phyloP scores from a whole-genome alignment of 2,797 vertebrate genomes.

The Muscicapa comitata region DNA sequence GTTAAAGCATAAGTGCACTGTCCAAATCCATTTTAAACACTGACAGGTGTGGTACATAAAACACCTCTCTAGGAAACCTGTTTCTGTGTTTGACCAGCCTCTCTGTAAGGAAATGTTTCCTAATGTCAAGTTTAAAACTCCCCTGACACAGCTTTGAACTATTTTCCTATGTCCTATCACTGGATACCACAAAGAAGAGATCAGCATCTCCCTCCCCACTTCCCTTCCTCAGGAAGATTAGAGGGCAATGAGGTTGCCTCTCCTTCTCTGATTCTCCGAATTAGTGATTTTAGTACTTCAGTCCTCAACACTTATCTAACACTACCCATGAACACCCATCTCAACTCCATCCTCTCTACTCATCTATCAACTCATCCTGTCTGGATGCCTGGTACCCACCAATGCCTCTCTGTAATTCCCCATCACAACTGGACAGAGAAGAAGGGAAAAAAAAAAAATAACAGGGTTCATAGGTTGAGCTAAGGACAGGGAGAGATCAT shows the following conservation, averaged over 20 bases:
- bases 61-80: neutral
- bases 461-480: neutral
- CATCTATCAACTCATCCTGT: too few species aligned
- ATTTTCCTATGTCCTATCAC: accelerated
- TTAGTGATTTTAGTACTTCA: neutral
- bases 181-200: neutral
- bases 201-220: neutral
- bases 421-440: too few species aligned
- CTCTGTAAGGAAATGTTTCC: neutral
- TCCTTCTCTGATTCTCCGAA: neutral
- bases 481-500: neutral
- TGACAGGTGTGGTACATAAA: accelerated
- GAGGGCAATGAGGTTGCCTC: accelerated
- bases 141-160: neutral
- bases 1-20: neutral
- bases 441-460: too few species aligned
- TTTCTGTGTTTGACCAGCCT: neutral
- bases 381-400: neutral
- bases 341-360: too few species aligned
- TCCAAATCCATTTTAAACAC: neutral
- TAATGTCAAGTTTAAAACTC: neutral
- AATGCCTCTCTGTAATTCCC: accelerated
- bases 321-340: neutral
- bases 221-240: neutral
- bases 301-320: neutral